Evolutionary conservation across 2,113 vertebrate species (phyloP), one percentile per base, ranked within the genome.

Genomic region (Ellobius talpinus): DNA sequence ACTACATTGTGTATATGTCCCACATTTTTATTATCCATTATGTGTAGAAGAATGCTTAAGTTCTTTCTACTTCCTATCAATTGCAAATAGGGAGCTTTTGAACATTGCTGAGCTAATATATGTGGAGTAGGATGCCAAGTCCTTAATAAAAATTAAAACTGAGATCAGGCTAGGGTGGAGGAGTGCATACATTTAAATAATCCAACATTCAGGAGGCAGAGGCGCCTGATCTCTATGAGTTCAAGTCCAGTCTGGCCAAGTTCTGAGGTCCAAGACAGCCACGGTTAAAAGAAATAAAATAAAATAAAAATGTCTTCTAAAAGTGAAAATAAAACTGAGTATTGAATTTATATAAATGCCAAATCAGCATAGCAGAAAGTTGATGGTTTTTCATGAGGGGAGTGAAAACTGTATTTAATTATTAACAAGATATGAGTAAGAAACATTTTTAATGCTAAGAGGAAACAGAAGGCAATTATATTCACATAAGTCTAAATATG

Each of bases 401-500:
- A 7, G 39, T 17, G 33, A 89, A 96, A 96, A 39, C 26, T 21
- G 2, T 61, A 73, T 81, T 77, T 82, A 63, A 68, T 85, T 86
- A 52, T 66, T 81, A n/a, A 68, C 29, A 68, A 87, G 42, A 77
- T 76, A 93, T 89, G 17, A 65, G 61, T n/a, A 10, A n/a, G 36
- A 77, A 78, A 77, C 24, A 86, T 45, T 96, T 87, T 88, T 65
- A 92, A 89, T 93, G 31, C 26, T 55, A 85, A 74, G 6, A 77
- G 2, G 23, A 52, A 91, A 11, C 58, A 81, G 33, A 19, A 33
- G 84, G 33, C 42, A 90, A 93, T 29, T 7, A 55, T 13, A 87
- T 81, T 87, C 21, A 26, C 73, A 61, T n/a, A 87, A 74, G 24
- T 61, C 45, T 92, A 66, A 86, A 91, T 93, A 91, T 0, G 24